Conservation (phyloP, 2,888 invertebrate genomes). For the Steinernema carpocapsae region DNA sequence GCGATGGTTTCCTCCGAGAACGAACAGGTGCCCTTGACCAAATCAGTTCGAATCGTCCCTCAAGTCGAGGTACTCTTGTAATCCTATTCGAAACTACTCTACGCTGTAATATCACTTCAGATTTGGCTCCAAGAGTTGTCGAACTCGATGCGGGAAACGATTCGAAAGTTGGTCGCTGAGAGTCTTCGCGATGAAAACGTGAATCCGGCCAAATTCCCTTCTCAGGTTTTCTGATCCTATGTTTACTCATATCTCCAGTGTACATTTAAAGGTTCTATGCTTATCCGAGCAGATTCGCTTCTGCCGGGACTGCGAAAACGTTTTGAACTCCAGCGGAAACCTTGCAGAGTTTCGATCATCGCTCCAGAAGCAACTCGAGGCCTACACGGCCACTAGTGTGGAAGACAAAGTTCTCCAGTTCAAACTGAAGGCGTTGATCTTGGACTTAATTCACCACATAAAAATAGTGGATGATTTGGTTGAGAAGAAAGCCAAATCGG, state of each 20-base stretch:
- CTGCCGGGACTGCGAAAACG: conserved; percentile 82
- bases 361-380: conserved; percentile 70
- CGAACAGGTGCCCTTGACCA: conserved; percentile 73
- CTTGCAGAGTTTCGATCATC: conserved; percentile 68
- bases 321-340: conserved; percentile 73
- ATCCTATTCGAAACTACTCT: neutral
- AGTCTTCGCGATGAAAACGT: conserved; percentile 48
- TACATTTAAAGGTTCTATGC: conserved; percentile 77
- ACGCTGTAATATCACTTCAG: conserved; percentile 57
- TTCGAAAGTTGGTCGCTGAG: conserved; percentile 74
- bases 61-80: conserved; percentile 78
- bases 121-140: conserved; percentile 80
- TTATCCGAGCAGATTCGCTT: conserved; percentile 84
- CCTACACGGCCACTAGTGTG: conserved; percentile 72
- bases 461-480: conserved; percentile 82
- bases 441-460: conserved; percentile 91
- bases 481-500: conserved; percentile 61
- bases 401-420: conserved; percentile 76
- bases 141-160: conserved; percentile 80
- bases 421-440: conserved; percentile 87
- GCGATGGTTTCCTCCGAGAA: conserved; percentile 81
- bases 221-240: conserved; percentile 72
- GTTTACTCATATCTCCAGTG: neutral
- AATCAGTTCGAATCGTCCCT: conserved; percentile 77
- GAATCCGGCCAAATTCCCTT: conserved; percentile 75